Base-by-base conservation (phyloP, 2,888 invertebrate species). In the Nysson spinosus region DNA sequence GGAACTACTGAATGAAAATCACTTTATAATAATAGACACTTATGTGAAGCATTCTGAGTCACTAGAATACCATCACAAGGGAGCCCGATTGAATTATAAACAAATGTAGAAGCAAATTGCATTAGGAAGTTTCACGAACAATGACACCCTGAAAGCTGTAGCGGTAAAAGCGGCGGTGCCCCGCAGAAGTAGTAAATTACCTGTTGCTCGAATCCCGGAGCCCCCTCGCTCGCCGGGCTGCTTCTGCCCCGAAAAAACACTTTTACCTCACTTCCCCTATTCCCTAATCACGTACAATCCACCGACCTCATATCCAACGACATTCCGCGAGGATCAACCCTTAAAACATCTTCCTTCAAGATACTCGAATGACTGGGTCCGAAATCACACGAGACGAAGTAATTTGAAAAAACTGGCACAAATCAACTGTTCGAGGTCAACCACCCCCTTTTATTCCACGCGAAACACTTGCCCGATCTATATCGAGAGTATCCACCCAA, bases 131-230 rank as follows among this genome's bases (percentile, higher is more conserved):
- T 37, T n/a, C 17, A n/a, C 37, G n/a, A 9, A 19, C 19, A 4
- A 37, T 3, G 9, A 39, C 19, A 6, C 7, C 16, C n/a, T 7
- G 19, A 14, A 30, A 40, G 12, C 4, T 1, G 19, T 4, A 14
- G 19, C 42, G 19, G 22, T 28, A 34, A 20, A 32, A 52, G 46
- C 22, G 37, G n/a, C n/a, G n/a, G 55, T 46, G 32, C 39, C 42
- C 30, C 20, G 44, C 37, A 55, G 30, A 49, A 56, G 46, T 22
- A 9, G 61, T 42, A 66, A 78, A 78, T 82, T 85, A 86, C 86
- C 86, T 85, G 86, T 87, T 86, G 86, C 86, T 85, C 83, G 77
- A 78, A 75, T 75, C 83, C 83, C 82, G 83, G 83, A 83, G 85
- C 83, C 82, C 78, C 79, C 80, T 84, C 85, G 83, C 83, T 82